Evolutionary conservation across 2,888 invertebrate species (phyloP).

Genomic region (Globia sparganii): DNA sequence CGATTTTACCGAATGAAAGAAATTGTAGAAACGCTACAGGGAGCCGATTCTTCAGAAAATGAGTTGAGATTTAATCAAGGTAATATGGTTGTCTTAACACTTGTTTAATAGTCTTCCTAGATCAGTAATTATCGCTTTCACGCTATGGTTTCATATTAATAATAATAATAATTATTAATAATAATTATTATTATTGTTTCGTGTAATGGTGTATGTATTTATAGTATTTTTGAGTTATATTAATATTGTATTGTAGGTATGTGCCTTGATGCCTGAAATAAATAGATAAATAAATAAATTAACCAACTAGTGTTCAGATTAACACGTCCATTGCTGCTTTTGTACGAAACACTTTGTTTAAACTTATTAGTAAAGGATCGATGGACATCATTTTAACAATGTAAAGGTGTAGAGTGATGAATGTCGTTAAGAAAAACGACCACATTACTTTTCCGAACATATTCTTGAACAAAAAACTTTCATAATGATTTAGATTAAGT

Average conservation of each 20-base stretch:
- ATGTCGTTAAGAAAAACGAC: conserved; percentile 50
- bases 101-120: not conserved
- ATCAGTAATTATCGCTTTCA: conserved; percentile 1
- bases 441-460: conserved; percentile 42
- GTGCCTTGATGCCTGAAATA: too few relatives aligned
- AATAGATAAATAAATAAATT: too few relatives aligned
- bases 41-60: too few relatives aligned
- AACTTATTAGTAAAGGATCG: not conserved
- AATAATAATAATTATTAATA: too few relatives aligned
- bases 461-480: conserved; percentile 38
- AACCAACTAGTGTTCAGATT: not conserved
- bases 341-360: not conserved
- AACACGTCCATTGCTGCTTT: conserved; percentile 21
- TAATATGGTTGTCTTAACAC: too few relatives aligned
- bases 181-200: too few relatives aligned
- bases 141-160: conserved; percentile 2
- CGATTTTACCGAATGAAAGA: too few relatives aligned
- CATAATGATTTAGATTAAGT: conserved; percentile 51
- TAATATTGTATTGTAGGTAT: too few relatives aligned
- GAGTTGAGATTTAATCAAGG: too few relatives aligned
- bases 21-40: too few relatives aligned
- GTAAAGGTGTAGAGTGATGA: conserved; percentile 31
- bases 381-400: conserved; percentile 6
- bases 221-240: too few relatives aligned
- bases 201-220: too few relatives aligned